Conservation (phyloP, 2,888 invertebrate genomes). For the Phymatocera aterrima region DNA sequence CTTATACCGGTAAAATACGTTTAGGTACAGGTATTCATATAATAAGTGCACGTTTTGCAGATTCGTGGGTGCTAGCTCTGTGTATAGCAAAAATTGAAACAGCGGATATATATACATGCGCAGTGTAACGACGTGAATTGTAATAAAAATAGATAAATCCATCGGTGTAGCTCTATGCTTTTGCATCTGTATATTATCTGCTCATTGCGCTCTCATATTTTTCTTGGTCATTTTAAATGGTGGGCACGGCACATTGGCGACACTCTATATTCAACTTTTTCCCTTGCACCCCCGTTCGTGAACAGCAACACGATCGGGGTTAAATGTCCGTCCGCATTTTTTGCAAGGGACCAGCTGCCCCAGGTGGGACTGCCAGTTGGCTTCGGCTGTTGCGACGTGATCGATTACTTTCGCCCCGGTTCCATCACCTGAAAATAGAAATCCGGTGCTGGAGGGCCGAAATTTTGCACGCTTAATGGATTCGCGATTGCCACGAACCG, state of each 20-base stretch:
- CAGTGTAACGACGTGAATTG: too few species aligned
- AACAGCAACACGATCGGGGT: constrained; percentile 78
- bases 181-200: too few species aligned
- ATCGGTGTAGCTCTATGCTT: too few species aligned
- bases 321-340: constrained; percentile 80
- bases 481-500: not conserved
- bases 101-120: too few species aligned
- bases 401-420: constrained; percentile 61
- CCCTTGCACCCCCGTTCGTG: constrained; percentile 78
- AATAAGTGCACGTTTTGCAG: not conserved
- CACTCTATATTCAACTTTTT: constrained; percentile 53
- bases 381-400: constrained; percentile 70
- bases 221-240: too few species aligned
- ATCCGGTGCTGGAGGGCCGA: constrained; percentile 21
- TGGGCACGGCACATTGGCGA: too few species aligned
- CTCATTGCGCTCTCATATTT: too few species aligned
- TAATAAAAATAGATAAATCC: too few species aligned
- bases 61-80: too few species aligned
- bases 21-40: not conserved
- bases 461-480: not conserved
- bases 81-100: too few species aligned
- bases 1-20: too few species aligned
- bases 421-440: constrained; percentile 54
- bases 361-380: constrained; percentile 77
- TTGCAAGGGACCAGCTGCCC: constrained; percentile 78